Percentiles rank a stretch among this genome's conserved stretches.
phyloP scores from a whole-genome alignment of 2,797 vertebrate species.

The Phrynocephalus vlangalii region DNA sequence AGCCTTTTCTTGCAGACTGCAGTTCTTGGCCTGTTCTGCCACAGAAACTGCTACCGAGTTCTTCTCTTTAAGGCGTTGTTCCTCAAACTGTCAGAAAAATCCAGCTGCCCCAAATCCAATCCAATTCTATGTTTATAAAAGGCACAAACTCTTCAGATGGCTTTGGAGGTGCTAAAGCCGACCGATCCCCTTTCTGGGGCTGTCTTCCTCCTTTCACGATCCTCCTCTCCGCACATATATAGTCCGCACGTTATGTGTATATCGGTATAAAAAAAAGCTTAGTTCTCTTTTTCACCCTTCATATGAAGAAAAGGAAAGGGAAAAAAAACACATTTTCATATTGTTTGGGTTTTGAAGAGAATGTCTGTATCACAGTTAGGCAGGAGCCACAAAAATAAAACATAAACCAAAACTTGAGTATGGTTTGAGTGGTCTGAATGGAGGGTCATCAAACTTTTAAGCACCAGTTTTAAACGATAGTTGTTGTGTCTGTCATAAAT shows the following conservation, averaged over 20 bases:
- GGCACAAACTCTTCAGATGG: conserved; percentile 90
- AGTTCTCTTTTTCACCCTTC: conserved; percentile 61
- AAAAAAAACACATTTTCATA: conserved; percentile 52
- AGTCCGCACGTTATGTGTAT: conserved; percentile 63
- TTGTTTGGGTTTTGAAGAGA: conserved; percentile 46
- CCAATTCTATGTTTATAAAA: conserved; percentile 84
- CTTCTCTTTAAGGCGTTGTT: conserved; percentile 92
- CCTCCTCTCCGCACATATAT: conserved; percentile 44
- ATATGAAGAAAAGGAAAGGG: conserved; percentile 64
- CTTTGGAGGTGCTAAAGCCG: conserved; percentile 79
- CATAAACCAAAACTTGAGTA: conserved; percentile 75
- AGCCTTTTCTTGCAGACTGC: conserved; percentile 66
- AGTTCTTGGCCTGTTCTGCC: conserved; percentile 66
- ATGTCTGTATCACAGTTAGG: conserved; percentile 68
- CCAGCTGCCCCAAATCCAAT: conserved; percentile 83
- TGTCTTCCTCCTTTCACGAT: conserved; percentile 54
- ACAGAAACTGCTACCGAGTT: conserved; percentile 69
- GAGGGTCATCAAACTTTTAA: conserved; percentile 75
- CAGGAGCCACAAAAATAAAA: conserved; percentile 68
- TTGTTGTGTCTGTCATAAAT: conserved; percentile 52
- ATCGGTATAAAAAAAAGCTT: conserved; percentile 68
- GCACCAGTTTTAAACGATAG: conserved; percentile 80
- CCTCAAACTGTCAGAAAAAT: conserved; percentile 86
- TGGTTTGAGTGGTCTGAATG: conserved; percentile 76
- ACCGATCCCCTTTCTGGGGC: conserved; percentile 73